Percentiles rank a stretch among this genome's conserved stretches.
These are phyloP conservation scores for Macropodus opercularis DNA, from an alignment of 2,797 vertebrate genomes.

Conservation along the genomic window DNA sequence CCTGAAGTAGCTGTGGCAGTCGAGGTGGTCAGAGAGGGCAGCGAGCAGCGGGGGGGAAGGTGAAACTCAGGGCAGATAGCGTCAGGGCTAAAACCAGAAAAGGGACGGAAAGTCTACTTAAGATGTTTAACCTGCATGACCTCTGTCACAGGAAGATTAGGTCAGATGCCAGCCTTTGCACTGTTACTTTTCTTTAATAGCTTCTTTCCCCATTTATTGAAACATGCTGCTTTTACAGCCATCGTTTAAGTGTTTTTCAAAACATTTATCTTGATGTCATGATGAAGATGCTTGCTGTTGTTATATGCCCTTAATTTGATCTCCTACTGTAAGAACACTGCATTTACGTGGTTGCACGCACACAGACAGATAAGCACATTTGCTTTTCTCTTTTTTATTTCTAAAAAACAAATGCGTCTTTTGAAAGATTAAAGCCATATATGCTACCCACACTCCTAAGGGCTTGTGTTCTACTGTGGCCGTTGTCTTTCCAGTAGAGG, in stretches of 20 bases:
- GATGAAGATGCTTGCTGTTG: no score
- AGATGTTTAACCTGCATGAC: conserved; percentile 25
- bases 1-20: conserved; percentile 28
- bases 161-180: conserved; percentile 3
- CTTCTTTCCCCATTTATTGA: conserved; percentile 9
- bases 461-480: conserved; percentile 19
- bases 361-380: conserved; percentile 26
- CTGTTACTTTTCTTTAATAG: neutral
- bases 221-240: no score
- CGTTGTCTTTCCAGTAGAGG: conserved; percentile 30
- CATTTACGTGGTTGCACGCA: conserved; percentile 16
- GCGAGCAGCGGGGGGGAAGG: conserved; percentile 23
- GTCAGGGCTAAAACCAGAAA: conserved; percentile 3
- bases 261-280: no score
- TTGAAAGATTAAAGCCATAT: conserved; percentile 34
- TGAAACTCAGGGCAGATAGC: conserved; percentile 32
- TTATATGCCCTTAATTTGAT: no score
- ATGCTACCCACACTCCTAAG: conserved; percentile 18
- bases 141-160: conserved; percentile 13
- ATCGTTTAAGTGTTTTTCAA: no score
- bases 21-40: conserved; percentile 39
- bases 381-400: conserved; percentile 26
- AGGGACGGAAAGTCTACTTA: conserved; percentile 6
- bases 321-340: no score
- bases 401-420: conserved; percentile 25